A percentile compares a stretch with the other conserved stretches of the same genome.
Conservation (phyloP, 1,140 invertebrate genomes). For the Brachionus sp. region DNA sequence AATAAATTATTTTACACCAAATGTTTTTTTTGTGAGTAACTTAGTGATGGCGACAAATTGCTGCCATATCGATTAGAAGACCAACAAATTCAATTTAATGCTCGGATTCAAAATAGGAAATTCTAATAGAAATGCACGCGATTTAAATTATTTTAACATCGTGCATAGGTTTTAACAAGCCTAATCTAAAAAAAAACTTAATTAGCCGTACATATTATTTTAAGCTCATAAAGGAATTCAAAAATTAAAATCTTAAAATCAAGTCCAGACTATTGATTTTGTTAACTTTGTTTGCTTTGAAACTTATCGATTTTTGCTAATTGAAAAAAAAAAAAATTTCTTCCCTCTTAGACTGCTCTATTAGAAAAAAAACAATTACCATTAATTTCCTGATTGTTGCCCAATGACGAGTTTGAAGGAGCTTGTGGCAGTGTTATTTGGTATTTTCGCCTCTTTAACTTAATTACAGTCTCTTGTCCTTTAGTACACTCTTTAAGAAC, state of each 20-base stretch:
- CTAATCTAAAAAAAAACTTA: neutral
- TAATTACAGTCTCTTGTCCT: constrained; percentile 19
- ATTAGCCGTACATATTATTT: neutral
- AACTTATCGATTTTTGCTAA: neutral
- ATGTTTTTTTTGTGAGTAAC: constrained; percentile 10
- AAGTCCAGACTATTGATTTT: neutral
- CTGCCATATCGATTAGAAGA: neutral
- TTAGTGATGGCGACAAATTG: constrained; percentile 6
- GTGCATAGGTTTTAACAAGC: neutral
- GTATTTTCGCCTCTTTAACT: constrained; percentile 27
- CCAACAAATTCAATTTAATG: neutral
- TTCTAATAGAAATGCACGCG: neutral
- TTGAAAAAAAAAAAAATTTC: neutral
- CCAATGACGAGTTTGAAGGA: constrained; percentile 16
- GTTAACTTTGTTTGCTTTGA: neutral
- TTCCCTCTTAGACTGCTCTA: neutral
- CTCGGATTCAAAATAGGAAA: neutral
- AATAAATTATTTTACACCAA: neutral
- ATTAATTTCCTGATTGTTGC: neutral
- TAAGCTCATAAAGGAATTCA: neutral
- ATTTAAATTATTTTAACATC: neutral
- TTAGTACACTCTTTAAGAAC: constrained; percentile 4
- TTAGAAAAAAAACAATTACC: neutral
- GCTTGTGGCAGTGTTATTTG: constrained; percentile 33
- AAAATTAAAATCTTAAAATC: neutral